A percentile compares a stretch with the other conserved stretches of the same genome.
Evolutionary conservation across 2,888 invertebrate genomes (phyloP).

Genomic region (Folsomia manolachei): DNA sequence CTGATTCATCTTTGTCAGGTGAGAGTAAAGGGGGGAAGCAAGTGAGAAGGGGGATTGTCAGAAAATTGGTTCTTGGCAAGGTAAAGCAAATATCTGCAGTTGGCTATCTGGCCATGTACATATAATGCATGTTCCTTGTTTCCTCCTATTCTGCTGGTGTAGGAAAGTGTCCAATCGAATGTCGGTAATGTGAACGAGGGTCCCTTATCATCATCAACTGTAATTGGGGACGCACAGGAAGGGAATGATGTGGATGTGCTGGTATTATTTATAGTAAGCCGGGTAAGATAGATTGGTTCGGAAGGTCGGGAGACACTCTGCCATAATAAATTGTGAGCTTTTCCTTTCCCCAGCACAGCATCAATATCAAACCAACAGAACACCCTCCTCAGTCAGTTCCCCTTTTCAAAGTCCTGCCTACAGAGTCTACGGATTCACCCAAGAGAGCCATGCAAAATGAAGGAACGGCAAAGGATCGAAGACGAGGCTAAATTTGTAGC

Average conservation of each 20-base stretch:
- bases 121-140: too few relatives aligned
- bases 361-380: too few relatives aligned
- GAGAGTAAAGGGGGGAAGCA: not conserved
- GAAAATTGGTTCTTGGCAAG: slow-evolving; percentile 5
- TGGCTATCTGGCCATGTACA: too few relatives aligned
- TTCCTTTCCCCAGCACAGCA: slow-evolving; percentile 18
- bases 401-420: not conserved
- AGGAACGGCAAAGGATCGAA: too few relatives aligned
- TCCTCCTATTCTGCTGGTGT: not conserved
- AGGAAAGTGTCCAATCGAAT: not conserved
- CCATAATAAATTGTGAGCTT: slow-evolving; percentile 21
- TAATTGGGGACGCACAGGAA: slow-evolving; percentile 14
- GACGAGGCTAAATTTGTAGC: too few relatives aligned
- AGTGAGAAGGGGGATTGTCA: not conserved
- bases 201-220: slow-evolving; percentile 17
- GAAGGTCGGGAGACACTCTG: slow-evolving; percentile 15
- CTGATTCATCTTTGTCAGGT: slow-evolving; percentile 4
- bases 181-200: not conserved
- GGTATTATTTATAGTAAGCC: slow-evolving; percentile 15
- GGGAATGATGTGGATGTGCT: slow-evolving; percentile 7
- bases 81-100: slow-evolving; percentile 4
- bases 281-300: slow-evolving; percentile 16
- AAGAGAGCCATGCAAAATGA: not conserved
- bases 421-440: too few relatives aligned
- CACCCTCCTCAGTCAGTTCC: not conserved